Evolutionary conservation across 1,140 invertebrate species (phyloP), one percentile per base, ranked within the genome.

Genomic region (Kradibia gibbosae): DNA sequence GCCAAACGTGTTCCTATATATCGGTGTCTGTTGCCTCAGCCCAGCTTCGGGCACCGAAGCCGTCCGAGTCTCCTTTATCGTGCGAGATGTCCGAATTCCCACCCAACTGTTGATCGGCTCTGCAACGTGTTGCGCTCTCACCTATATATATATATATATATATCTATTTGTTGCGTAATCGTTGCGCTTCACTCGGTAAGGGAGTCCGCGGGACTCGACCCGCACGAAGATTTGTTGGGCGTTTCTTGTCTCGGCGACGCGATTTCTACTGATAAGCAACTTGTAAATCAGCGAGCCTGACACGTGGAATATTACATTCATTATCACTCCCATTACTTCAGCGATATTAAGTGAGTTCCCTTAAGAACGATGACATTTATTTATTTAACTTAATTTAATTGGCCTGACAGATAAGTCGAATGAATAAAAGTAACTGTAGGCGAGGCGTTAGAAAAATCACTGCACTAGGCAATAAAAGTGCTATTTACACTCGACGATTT

Each of bases 241-340:
- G 60, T 36, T 15, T 36, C 1, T 39, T 36, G 62, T 39, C 5
- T 39, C 17, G n/a, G 20, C 34, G 34, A 39, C 3, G 34, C 11
- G 62, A 39, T 67, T 39, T n/a, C 7, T 36, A 67, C 17, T n/a
- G 62, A 39, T 67, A 67, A 67, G 34, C 4, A 39, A n/a, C 17
- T 34, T 39, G 17, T 67, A 67, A 67, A 67, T 67, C 34, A 67
- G 17, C 62, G 20, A 34, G 20, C 20, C n/a, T 17, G 62, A 67
- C 34, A 67, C 62, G 34, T 39, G 34, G 34, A 67, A 67, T 67
- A 67, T 67, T 67, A 67, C 62, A 67, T 22, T 65, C 10, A 65
- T 36, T 36, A 65, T 34, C 60, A 65, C 15, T 17, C 60, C 31
- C 22, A 65, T 65, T 65, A 65, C 20, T 20, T 0, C n/a, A 20